Evolutionary conservation across 2,888 invertebrate genomes (phyloP), one percentile per base, ranked within the genome.

Genomic region (Polydrusus pterygomalis): DNA sequence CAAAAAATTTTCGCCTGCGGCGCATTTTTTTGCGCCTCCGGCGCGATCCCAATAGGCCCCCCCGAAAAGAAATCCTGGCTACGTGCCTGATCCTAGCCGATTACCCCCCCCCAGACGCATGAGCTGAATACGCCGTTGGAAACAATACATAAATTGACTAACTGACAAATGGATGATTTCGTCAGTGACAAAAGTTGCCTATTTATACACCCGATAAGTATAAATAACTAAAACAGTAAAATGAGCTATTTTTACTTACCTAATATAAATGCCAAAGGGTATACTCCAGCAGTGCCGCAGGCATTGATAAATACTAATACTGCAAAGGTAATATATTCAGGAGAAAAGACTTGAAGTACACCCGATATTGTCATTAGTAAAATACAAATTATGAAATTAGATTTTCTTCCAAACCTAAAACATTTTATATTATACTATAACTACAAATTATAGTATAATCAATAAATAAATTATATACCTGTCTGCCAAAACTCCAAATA

Each of bases 401-500:
- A 80, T 85, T 92, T 90, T 76, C 92, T 87, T 0, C 92, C 92
- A 85, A 88, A 92, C 80, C 91, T 92, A 83, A 58, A 82, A 79
- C 10, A 70, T 49, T 45, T 13, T 40, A 25, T 25, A 25, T 25
- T 25, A 3, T 25, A 25, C 25, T n/a, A n/a, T n/a, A n/a, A n/a
- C n/a, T n/a, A n/a, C n/a, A 30, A 40, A 25, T 25, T 5, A 20
- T 6, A 34, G 6, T n/a, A 30, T 30, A 30, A 6, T 34, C 3
- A 13, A 25, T 9, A 25, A 47, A 45, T 65, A 18, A 56, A 67
- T 54, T 34, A 34, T 34, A 51, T 85, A 91, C 91, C 88, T 89
- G 85, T 92, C 92, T 2, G 92, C 91, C 18, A 92, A 84, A 79
- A 91, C 87, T 17, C 92, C 92, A 77, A 90, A 90, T 0, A 89